Percentiles rank a stretch among this genome's conserved stretches.
These are phyloP conservation scores for Syngnathus acus DNA, from an alignment of 2,797 vertebrate species.

Conservation along the genomic window DNA sequence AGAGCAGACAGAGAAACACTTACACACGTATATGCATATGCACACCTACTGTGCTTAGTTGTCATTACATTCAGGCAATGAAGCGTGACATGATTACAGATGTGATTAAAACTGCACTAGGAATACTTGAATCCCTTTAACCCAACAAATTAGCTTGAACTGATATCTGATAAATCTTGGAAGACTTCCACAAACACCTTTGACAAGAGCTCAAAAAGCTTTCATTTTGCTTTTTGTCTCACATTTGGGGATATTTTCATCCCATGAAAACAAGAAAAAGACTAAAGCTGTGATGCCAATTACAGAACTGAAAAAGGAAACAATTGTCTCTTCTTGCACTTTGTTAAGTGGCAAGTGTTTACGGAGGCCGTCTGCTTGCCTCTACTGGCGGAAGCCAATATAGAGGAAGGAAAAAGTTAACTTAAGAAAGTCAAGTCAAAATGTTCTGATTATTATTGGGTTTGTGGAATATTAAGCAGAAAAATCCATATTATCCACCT, in stretches of 20 bases:
- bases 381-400: not conserved
- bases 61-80: not conserved
- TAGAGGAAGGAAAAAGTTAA: not conserved
- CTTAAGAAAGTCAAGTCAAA: too few species aligned
- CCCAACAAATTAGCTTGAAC: too few species aligned
- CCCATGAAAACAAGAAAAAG: not conserved
- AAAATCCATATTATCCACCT: too few species aligned
- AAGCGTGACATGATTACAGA: not conserved
- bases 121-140: constrained; percentile 19
- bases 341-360: not conserved
- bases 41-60: constrained; percentile 1
- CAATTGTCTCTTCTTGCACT: not conserved
- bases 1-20: constrained; percentile 2
- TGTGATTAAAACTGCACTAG: not conserved
- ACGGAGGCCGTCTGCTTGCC: not conserved
- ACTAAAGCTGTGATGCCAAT: not conserved
- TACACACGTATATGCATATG: not conserved
- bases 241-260: not conserved
- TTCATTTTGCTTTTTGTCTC: not conserved
- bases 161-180: too few species aligned
- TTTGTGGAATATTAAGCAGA: too few species aligned
- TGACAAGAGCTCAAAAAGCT: not conserved
- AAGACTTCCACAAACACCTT: not conserved
- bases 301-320: not conserved
- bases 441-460: too few species aligned